These are phyloP conservation scores for Acanthaster planci DNA, from an alignment of 35 echinoderm and acorn worm genomes.

Conservation along the genomic window DNA sequence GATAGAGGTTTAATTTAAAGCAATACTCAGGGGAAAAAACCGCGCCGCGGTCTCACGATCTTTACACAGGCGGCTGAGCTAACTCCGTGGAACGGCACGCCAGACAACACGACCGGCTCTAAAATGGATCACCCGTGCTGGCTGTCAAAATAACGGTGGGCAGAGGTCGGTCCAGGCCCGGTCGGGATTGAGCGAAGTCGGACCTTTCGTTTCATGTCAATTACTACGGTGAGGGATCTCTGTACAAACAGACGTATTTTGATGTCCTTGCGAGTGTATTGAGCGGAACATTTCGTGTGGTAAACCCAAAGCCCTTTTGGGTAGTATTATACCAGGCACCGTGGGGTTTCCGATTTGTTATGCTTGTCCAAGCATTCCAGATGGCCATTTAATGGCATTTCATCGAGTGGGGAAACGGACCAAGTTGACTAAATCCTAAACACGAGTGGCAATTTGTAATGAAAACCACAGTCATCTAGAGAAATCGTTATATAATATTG, in stretches of 20 bases:
- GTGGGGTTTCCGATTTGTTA: not conserved
- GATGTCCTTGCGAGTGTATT: slow-evolving; percentile 11
- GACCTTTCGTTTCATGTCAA: not conserved
- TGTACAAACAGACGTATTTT: slow-evolving; percentile 2
- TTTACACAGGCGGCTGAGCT: too few species aligned
- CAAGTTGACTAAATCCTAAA: not conserved
- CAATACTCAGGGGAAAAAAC: not conserved
- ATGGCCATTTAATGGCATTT: slow-evolving; percentile 16
- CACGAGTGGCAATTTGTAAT: too few species aligned
- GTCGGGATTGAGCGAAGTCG: not conserved
- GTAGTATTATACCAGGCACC: slow-evolving; percentile 17
- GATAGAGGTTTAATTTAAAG: slow-evolving; percentile 27
- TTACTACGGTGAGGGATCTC: not conserved
- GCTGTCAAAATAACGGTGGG: slow-evolving; percentile 30
- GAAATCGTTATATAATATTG: too few species aligned
- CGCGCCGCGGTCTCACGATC: not conserved
- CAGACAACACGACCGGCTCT: not conserved
- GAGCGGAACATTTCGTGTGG: not conserved
- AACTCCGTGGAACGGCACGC: too few species aligned
- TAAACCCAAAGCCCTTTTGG: not conserved
- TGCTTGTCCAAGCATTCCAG: not conserved
- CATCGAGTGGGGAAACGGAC: not conserved
- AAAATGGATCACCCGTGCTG: slow-evolving; percentile 27
- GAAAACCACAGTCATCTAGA: too few species aligned
- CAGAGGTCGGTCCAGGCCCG: not conserved